Conservation (phyloP, 2,113 vertebrate species). For the Micronycteris hirsuta region DNA sequence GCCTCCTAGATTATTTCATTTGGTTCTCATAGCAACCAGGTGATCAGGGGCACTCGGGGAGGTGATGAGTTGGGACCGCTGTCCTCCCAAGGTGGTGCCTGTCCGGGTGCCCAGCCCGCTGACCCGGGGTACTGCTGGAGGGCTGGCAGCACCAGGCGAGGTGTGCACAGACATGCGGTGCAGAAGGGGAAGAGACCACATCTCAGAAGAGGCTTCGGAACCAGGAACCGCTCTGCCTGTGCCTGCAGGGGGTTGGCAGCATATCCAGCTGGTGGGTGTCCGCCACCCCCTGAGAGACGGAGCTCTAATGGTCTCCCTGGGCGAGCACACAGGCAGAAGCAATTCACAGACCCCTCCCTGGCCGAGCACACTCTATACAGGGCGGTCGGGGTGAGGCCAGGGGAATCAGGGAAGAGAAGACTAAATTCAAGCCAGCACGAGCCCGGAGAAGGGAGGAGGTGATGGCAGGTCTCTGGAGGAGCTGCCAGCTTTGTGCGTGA, state of each 20-base stretch:
- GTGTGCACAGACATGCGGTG: accelerated
- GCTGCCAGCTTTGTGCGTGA: background rate
- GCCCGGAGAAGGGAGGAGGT: background rate
- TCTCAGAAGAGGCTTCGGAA: background rate
- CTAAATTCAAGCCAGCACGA: background rate
- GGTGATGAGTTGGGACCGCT: background rate
- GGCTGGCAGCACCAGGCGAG: background rate
- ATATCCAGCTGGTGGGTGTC: background rate
- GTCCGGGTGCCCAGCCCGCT: no score
- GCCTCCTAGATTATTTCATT: background rate
- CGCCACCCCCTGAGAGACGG: background rate
- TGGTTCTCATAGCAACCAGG: background rate
- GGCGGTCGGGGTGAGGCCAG: background rate
- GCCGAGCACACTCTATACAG: background rate
- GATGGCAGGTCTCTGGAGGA: background rate
- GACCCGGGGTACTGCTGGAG: no score
- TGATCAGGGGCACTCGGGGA: no score
- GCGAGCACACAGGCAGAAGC: no score
- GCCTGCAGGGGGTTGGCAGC: no score
- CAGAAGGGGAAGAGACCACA: accelerated
- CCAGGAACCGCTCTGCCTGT: background rate
- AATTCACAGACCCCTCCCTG: background rate
- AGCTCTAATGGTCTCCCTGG: background rate
- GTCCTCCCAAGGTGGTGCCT: background rate
- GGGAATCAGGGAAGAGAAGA: background rate